phyloP scores from a whole-genome alignment of 2,888 invertebrate species.

The Heliconius hortense region DNA sequence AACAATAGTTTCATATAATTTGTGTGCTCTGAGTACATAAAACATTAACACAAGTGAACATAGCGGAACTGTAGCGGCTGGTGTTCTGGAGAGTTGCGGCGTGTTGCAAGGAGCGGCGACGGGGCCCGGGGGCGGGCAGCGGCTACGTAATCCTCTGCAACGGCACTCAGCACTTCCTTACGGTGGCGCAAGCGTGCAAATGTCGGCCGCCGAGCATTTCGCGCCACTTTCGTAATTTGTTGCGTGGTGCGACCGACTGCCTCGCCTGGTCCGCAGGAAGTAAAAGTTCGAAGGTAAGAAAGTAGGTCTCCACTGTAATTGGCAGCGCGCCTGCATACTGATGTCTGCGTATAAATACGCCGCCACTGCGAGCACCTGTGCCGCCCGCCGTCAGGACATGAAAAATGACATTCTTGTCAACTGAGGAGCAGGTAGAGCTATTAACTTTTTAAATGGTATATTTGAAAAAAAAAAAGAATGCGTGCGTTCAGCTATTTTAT shows the following conservation, averaged over 20 bases:
- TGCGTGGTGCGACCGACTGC: slow-evolving; percentile 79
- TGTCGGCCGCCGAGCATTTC: slow-evolving; percentile 82
- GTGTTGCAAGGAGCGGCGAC: slow-evolving; percentile 27
- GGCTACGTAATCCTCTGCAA: slow-evolving; percentile 77
- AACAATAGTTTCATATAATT: not conserved
- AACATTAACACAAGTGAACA: not conserved
- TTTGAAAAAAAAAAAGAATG: slow-evolving; percentile 10
- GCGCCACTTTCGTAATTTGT: slow-evolving; percentile 81
- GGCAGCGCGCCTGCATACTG: slow-evolving; percentile 79
- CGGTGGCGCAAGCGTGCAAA: slow-evolving; percentile 80
- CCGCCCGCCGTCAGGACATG: slow-evolving; percentile 47
- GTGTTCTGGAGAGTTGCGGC: slow-evolving; percentile 8
- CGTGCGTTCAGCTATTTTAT: not conserved
- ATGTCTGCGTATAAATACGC: slow-evolving; percentile 71
- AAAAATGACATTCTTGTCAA: slow-evolving; percentile 43
- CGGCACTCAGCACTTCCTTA: slow-evolving; percentile 80
- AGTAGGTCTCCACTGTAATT: slow-evolving; percentile 81
- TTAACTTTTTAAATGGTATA: slow-evolving; percentile 14
- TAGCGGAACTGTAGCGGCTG: not conserved
- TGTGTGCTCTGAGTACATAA: not conserved
- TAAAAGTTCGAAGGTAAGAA: slow-evolving; percentile 83
- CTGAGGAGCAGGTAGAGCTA: slow-evolving; percentile 16
- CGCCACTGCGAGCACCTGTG: slow-evolving; percentile 66
- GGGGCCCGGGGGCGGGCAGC: slow-evolving; percentile 50
- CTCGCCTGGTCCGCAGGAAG: slow-evolving; percentile 80